Evolutionary conservation across 2,797 vertebrate species (phyloP).

Genomic region (Chiropotes sagulatus): DNA sequence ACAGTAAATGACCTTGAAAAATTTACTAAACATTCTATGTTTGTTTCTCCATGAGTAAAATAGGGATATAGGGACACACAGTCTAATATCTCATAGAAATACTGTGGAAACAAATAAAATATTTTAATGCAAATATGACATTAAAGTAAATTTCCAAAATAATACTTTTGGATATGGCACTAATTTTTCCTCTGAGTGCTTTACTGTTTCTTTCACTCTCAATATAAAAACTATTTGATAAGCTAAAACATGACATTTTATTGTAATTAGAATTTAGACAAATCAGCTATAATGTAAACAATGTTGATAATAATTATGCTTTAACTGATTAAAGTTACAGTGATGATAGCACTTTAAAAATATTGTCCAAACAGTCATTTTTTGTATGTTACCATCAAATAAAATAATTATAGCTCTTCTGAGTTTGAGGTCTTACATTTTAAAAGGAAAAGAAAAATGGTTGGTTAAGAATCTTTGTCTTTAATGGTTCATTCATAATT

Average conservation of each 20-base stretch:
- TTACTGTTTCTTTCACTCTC: constrained; percentile 44
- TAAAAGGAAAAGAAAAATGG: background rate
- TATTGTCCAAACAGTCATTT: constrained; percentile 13
- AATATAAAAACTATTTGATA: constrained; percentile 26
- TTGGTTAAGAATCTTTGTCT: background rate
- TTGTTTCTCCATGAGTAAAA: background rate
- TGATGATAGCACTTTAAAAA: constrained; percentile 31
- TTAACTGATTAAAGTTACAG: constrained; percentile 35
- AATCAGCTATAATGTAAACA: background rate
- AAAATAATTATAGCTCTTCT: constrained; percentile 54
- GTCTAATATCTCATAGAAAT: background rate
- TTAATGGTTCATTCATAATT: background rate
- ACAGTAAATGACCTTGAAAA: background rate
- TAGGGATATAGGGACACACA: background rate
- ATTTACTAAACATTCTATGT: background rate
- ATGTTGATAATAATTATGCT: background rate
- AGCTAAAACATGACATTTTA: background rate
- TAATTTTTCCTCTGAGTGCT: constrained; percentile 8
- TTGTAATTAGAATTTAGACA: constrained; percentile 35
- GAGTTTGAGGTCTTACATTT: background rate
- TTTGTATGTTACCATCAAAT: constrained; percentile 44
- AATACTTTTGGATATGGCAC: background rate
- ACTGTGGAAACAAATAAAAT: background rate
- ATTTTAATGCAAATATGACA: background rate
- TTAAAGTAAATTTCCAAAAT: constrained; percentile 32